Percentiles rank a stretch among this genome's conserved stretches.
phyloP scores from a whole-genome alignment of 2,797 vertebrate species.

The Amniataba percoides region DNA sequence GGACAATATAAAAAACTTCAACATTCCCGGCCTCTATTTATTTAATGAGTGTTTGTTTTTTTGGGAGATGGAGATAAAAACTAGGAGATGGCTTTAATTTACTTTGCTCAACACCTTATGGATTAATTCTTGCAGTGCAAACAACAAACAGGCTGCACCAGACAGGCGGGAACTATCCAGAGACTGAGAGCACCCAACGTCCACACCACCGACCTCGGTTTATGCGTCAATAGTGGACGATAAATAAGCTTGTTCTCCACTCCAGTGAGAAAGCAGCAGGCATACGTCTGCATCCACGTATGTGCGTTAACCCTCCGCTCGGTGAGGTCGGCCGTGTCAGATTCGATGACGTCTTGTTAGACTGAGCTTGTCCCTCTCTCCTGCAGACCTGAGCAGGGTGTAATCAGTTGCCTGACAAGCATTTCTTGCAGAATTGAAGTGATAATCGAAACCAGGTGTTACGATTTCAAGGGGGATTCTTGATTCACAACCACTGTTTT shows the following conservation, averaged over 20 bases:
- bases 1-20: background rate
- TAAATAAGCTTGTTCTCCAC: background rate
- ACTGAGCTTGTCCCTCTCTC: background rate
- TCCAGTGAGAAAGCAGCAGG: background rate
- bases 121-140: background rate
- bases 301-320: background rate
- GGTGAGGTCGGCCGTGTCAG: background rate
- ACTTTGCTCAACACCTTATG: background rate
- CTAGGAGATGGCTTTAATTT: background rate
- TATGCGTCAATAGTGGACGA: constrained; percentile 1
- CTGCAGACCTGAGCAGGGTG: background rate
- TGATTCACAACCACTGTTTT: background rate
- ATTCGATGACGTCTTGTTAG: background rate
- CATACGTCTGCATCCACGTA: background rate
- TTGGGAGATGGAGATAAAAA: background rate
- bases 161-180: background rate
- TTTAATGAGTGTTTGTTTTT: background rate
- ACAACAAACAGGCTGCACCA: background rate
- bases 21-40: background rate
- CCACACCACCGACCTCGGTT: background rate
- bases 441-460: background rate
- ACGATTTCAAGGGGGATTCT: background rate
- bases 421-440: background rate
- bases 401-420: background rate
- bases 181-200: background rate